Conservation (phyloP, 2,888 invertebrate species). For the Drosophila maculinotata region DNA sequence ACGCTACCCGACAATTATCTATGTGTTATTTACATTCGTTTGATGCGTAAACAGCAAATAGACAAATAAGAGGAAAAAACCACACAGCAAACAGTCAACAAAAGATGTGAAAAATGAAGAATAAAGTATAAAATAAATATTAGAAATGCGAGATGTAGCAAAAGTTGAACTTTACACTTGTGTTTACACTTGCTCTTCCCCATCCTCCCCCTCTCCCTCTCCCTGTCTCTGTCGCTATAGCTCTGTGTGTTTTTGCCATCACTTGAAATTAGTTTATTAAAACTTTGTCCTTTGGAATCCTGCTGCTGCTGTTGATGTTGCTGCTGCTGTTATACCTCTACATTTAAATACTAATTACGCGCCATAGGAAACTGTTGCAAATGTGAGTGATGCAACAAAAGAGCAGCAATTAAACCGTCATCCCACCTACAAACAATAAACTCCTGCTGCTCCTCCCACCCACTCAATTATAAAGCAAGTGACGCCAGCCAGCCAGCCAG, state of each 20-base stretch:
- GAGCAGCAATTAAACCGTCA: slow-evolving; percentile 35
- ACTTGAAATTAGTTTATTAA: slow-evolving; percentile 63
- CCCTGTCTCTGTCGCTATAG: neutral
- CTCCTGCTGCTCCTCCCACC: neutral
- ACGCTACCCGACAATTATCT: slow-evolving; percentile 39
- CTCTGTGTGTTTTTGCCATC: neutral
- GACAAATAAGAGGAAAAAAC: slow-evolving; percentile 45
- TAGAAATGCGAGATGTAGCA: slow-evolving; percentile 13
- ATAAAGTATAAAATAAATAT: slow-evolving; percentile 10
- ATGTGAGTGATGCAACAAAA: slow-evolving; percentile 39
- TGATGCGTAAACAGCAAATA: slow-evolving; percentile 48
- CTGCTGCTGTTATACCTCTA: slow-evolving; percentile 12
- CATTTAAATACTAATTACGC: slow-evolving; percentile 68
- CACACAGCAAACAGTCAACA: neutral
- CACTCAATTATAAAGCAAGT: too few species aligned
- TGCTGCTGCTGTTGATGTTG: slow-evolving; percentile 2
- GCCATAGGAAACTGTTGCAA: slow-evolving; percentile 36
- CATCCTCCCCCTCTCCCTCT: neutral
- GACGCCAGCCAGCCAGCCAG: slow-evolving; percentile 34
- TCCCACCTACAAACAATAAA: neutral
- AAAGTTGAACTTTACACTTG: slow-evolving; percentile 29
- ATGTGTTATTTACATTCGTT: slow-evolving; percentile 57
- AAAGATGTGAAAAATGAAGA: slow-evolving; percentile 3
- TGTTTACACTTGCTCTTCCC: slow-evolving; percentile 10
- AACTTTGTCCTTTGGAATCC: slow-evolving; percentile 45